Conservation (phyloP, 2,113 vertebrate species). For the Clinocottus analis region DNA sequence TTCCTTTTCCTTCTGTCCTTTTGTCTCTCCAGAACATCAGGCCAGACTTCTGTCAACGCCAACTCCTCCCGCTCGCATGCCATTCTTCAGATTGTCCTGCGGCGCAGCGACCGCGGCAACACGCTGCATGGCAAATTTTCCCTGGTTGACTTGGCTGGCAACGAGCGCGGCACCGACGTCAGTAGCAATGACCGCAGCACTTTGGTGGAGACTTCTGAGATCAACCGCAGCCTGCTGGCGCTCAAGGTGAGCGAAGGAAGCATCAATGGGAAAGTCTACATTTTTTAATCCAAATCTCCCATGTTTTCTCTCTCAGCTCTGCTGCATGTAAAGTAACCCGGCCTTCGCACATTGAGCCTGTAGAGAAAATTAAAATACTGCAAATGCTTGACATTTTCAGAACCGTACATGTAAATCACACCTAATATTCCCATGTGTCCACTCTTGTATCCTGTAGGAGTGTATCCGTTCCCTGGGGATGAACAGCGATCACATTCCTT, state of each 20-base stretch:
- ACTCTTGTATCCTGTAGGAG: constrained; percentile 81
- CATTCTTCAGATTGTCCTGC: constrained; percentile 93
- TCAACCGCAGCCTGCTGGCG: constrained; percentile 96
- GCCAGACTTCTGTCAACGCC: constrained; percentile 95
- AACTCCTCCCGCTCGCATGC: constrained; percentile 97
- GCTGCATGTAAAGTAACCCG: background rate
- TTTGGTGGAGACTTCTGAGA: constrained; percentile 93
- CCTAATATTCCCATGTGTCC: background rate
- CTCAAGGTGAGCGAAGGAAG: constrained; percentile 87
- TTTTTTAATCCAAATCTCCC: no score
- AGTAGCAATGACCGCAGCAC: constrained; percentile 91
- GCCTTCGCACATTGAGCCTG: background rate
- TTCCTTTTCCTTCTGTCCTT: background rate
- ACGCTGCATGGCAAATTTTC: constrained; percentile 94
- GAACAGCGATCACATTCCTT: constrained; percentile 96
- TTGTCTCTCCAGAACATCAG: constrained; percentile 89
- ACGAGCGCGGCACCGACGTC: constrained; percentile 94
- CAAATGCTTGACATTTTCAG: background rate
- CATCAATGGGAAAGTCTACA: no score
- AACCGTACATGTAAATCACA: background rate
- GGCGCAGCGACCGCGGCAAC: constrained; percentile 78
- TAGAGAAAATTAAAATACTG: background rate
- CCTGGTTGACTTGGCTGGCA: constrained; percentile 96
- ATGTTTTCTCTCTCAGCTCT: no score
- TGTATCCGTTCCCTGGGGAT: constrained; percentile 97